Conservation (phyloP, 1,140 invertebrate genomes). For the Tetranychus urticae region DNA sequence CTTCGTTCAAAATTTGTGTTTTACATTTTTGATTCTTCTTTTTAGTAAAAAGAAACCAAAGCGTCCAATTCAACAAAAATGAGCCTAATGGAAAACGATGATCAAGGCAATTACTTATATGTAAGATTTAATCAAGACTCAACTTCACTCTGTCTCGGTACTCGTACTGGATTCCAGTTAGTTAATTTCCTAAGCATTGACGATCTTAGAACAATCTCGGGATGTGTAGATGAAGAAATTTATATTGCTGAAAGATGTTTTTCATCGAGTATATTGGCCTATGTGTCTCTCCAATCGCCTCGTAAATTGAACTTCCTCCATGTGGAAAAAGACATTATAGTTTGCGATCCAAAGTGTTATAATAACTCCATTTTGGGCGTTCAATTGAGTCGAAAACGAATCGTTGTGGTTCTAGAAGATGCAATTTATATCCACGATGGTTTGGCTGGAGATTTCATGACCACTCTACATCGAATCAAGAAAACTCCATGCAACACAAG, state of each 20-base stretch:
- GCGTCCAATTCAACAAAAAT: too few species aligned
- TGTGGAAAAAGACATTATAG: slow-evolving; percentile 93
- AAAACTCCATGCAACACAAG: slow-evolving; percentile 85
- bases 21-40: too few species aligned
- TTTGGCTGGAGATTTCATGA: slow-evolving; percentile 30
- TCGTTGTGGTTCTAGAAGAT: slow-evolving; percentile 92
- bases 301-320: slow-evolving; percentile 87
- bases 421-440: slow-evolving; percentile 87
- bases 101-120: background rate
- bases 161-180: slow-evolving; percentile 60
- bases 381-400: slow-evolving; percentile 77
- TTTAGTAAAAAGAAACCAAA: too few species aligned
- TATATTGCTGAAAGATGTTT: slow-evolving; percentile 87
- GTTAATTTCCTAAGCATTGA: slow-evolving; percentile 63
- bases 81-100: background rate
- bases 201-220: slow-evolving; percentile 62
- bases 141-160: slow-evolving; percentile 53
- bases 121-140: background rate
- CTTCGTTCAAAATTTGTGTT: too few species aligned
- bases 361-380: slow-evolving; percentile 89
- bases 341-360: slow-evolving; percentile 85
- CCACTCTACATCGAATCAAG: slow-evolving; percentile 95
- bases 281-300: slow-evolving; percentile 72
- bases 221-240: slow-evolving; percentile 60
- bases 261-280: slow-evolving; percentile 81